A percentile compares a stretch with the other conserved stretches of the same genome.
These are phyloP conservation scores for Sphaeridia pumilis DNA, from an alignment of 2,888 invertebrate genomes.

Conservation along the genomic window DNA sequence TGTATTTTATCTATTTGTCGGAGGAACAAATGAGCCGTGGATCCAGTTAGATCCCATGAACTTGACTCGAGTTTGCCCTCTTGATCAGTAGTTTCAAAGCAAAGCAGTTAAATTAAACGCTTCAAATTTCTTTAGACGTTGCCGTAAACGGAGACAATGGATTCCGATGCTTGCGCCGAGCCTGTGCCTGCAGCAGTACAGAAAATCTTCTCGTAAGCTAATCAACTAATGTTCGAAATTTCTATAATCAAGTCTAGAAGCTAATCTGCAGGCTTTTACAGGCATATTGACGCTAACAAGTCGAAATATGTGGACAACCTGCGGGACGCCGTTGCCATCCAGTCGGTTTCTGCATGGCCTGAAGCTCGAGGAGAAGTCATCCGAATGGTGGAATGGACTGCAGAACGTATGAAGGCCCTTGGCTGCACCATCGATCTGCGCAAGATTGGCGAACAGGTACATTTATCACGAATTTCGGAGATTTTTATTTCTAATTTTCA, in stretches of 20 bases:
- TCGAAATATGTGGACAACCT: slow-evolving; percentile 63
- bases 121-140: too few species aligned
- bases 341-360: slow-evolving; percentile 87
- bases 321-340: slow-evolving; percentile 77
- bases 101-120: too few species aligned
- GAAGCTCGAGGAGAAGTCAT: slow-evolving; percentile 66
- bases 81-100: too few species aligned
- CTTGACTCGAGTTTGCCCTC: too few species aligned
- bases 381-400: slow-evolving; percentile 76
- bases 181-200: neutral
- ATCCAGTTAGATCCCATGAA: too few species aligned
- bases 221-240: too few species aligned
- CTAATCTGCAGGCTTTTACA: slow-evolving; percentile 38
- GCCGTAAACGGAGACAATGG: too few species aligned
- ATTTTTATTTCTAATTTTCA: neutral
- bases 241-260: too few species aligned
- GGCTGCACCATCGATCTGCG: slow-evolving; percentile 60
- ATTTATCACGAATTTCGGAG: neutral
- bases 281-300: slow-evolving; percentile 67
- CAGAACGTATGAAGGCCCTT: slow-evolving; percentile 53
- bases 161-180: too few species aligned
- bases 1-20: too few species aligned
- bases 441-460: slow-evolving; percentile 60
- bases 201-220: neutral
- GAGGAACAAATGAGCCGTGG: too few species aligned